Evolutionary conservation across 2,797 vertebrate genomes (phyloP), one percentile per base, ranked within the genome.

Genomic region (Eutrigla gurnardus): DNA sequence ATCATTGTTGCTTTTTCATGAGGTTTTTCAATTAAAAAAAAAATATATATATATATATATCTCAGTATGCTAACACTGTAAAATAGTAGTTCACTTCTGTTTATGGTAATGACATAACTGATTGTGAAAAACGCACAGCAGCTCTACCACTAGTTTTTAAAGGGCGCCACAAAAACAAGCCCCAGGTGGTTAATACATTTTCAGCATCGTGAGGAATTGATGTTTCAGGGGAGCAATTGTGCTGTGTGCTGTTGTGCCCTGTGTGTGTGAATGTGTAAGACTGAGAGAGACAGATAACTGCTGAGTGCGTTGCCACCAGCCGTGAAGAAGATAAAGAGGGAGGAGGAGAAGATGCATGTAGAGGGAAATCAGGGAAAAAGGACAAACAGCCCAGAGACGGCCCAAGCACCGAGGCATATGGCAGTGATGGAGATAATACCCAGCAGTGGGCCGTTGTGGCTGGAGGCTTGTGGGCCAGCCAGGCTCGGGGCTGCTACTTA

Each of bases 341-440:
- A 68, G 43, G 15, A 73, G 37, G 45, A 13, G 36, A 36, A 39
- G 49, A 73, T 67, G 36, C 59, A 77, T 35, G 37, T 2, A 54
- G 43, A 32, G 36, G 65, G 49, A 50, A 72, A 77, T 77, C 45
- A 61, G 67, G 52, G 25, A 25, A 49, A 70, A 53, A 69, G 4
- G 3, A 78, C 50, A 63, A 75, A 77, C 70, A 79, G 70, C 76
- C 73, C 35, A 65, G 70, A 84, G 73, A 81, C 4, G 2, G 40
- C 45, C 67, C 47, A 63, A 25, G 74, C 61, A 46, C 83, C 42
- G 65, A 76, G 75, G 66, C 82, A 83, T 78, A 84, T 81, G 86
- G 88, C 59, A 71, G 70, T 50, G 82, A 80, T 67, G 64, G 75
- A 79, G 75, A 78, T 70, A 82, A 84, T 78, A 80, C 72, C 40